These are phyloP conservation scores for Theristicus caerulescens DNA, from an alignment of 2,113 vertebrate species.

Conservation along the genomic window DNA sequence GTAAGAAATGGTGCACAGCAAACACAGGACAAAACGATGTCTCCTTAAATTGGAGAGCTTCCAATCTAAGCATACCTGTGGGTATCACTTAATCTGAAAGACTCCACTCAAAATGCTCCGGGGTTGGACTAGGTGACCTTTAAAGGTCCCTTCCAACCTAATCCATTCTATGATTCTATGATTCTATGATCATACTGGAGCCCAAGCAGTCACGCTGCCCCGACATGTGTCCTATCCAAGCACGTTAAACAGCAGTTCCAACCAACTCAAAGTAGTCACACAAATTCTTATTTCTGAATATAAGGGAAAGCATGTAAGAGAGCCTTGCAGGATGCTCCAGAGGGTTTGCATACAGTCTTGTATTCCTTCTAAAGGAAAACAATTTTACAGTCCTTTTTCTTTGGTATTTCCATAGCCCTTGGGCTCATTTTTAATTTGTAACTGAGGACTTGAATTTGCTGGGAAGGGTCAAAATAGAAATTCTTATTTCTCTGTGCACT, in stretches of 20 bases:
- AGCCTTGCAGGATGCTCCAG: neutral
- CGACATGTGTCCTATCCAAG: neutral
- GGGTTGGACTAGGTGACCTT: neutral
- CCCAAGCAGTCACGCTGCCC: neutral
- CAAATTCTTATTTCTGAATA: neutral
- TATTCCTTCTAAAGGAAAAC: neutral
- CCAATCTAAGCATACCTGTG: neutral
- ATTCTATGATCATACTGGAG: neutral
- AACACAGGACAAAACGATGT: neutral
- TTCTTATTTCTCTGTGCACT: neutral
- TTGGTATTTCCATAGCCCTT: neutral
- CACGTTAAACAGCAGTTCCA: neutral
- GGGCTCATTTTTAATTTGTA: constrained; percentile 2
- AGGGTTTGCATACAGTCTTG: neutral
- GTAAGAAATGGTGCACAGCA: neutral
- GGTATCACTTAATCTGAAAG: neutral
- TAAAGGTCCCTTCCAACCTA: neutral
- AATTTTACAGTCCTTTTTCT: neutral
- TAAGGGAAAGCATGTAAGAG: neutral
- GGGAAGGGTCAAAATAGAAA: constrained; percentile 22
- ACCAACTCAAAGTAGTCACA: neutral
- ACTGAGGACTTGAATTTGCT: neutral
- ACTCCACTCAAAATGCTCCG: neutral
- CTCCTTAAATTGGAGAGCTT: neutral
- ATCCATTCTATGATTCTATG: neutral